phyloP scores from a whole-genome alignment of 2,888 invertebrate genomes.

The Cactoblastis cactorum region DNA sequence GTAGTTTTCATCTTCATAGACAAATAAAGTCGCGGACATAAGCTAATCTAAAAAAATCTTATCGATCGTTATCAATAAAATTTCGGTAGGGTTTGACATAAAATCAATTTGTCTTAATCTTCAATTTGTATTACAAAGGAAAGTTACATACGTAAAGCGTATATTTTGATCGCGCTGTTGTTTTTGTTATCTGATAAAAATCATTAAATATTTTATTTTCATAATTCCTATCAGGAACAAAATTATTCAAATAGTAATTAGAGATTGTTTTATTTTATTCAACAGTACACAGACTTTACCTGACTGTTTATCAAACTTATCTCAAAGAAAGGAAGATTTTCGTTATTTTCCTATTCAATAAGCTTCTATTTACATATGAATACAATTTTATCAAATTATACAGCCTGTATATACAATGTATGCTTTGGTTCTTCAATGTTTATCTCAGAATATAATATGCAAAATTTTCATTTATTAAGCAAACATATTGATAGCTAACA shows the following conservation, averaged over 20 bases:
- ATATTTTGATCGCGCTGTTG: not conserved
- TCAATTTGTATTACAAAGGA: not conserved
- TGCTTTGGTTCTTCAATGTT: not conserved
- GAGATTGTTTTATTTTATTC: not conserved
- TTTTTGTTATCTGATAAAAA: not conserved
- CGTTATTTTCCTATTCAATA: not conserved
- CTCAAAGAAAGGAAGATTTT: not conserved
- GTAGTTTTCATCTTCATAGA: too few relatives aligned
- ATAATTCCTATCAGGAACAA: not conserved
- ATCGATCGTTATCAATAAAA: not conserved
- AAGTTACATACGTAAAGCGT: not conserved
- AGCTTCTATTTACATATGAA: not conserved
- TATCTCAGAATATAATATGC: too few relatives aligned
- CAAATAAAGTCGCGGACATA: too few relatives aligned
- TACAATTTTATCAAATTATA: not conserved
- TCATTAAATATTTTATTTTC: too few relatives aligned
- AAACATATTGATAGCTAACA: not conserved
- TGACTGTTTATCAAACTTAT: not conserved
- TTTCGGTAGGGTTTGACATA: not conserved
- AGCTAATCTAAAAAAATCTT: not conserved
- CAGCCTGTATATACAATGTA: not conserved
- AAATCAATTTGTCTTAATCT: conserved; percentile 1
- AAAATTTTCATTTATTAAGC: too few relatives aligned
- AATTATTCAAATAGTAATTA: not conserved
- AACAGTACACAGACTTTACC: not conserved